Percentiles rank a stretch among this genome's conserved stretches.
Conservation (phyloP, 2,797 vertebrate species). For the Sebastes diaconus region DNA sequence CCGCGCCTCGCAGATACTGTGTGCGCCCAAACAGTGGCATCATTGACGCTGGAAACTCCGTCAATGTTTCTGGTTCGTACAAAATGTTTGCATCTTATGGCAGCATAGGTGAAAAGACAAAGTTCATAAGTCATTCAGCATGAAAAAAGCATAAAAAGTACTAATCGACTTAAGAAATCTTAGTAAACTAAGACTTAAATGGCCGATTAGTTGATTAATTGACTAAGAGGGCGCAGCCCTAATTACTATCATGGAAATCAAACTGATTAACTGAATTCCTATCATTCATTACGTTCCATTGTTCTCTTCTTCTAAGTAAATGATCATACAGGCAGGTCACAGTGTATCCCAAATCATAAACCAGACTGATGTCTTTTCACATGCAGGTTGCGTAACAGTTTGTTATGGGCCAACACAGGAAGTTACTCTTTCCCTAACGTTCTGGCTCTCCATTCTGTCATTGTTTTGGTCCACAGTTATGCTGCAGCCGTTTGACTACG, state of each 20-base stretch:
- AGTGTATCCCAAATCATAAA: background rate
- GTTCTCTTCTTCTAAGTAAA: background rate
- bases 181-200: too few relatives aligned
- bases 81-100: background rate
- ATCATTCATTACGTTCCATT: background rate
- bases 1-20: constrained; percentile 94
- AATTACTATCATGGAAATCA: background rate
- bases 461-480: constrained; percentile 86
- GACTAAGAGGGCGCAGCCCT: too few relatives aligned
- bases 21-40: constrained; percentile 96
- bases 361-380: background rate
- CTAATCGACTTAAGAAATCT: too few relatives aligned
- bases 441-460: background rate
- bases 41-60: constrained; percentile 89
- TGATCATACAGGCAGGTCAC: background rate
- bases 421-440: background rate
- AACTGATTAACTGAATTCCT: background rate
- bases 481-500: constrained; percentile 97
- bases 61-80: constrained; percentile 90
- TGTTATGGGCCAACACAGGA: constrained; percentile 13
- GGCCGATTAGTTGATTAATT: too few relatives aligned
- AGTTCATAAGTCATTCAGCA: background rate
- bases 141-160: too few relatives aligned
- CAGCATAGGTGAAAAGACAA: background rate
- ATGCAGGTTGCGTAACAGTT: background rate